Conservation (phyloP, 2,888 invertebrate genomes). For the Anthophora plumipes region DNA sequence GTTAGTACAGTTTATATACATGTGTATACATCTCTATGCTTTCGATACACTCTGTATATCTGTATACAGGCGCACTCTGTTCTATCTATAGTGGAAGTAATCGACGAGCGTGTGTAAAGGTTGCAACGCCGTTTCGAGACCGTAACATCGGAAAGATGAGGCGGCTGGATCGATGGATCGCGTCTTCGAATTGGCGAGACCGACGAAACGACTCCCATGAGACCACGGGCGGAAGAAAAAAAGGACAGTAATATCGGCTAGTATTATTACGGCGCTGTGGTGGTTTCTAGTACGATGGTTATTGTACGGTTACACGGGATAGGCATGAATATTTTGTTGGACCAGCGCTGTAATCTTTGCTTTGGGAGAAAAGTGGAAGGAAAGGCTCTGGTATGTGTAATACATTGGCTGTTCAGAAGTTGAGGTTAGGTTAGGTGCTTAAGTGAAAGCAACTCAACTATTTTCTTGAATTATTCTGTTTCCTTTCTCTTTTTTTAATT, state of each 20-base stretch:
- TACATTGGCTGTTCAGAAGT: no score
- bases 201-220: slow-evolving; percentile 65
- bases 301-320: slow-evolving; percentile 60
- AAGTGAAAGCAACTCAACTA: neutral
- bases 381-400: no score
- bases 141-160: slow-evolving; percentile 48
- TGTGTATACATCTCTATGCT: no score
- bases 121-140: slow-evolving; percentile 53
- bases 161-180: slow-evolving; percentile 65
- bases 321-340: slow-evolving; percentile 72
- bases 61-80: neutral
- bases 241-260: slow-evolving; percentile 63
- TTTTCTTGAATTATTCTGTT: neutral
- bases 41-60: no score
- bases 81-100: slow-evolving; percentile 38
- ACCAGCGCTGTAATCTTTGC: slow-evolving; percentile 62
- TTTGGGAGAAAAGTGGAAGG: neutral
- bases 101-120: slow-evolving; percentile 62
- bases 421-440: no score
- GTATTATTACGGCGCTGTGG: slow-evolving; percentile 62
- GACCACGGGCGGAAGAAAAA: slow-evolving; percentile 4
- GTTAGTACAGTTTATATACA: no score
- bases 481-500: neutral
- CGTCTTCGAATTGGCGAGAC: slow-evolving; percentile 64
- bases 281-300: slow-evolving; percentile 63